Evolutionary conservation across 2,797 vertebrate genomes (phyloP), one percentile per base, ranked within the genome.

Genomic region (Sebastes variabilis): DNA sequence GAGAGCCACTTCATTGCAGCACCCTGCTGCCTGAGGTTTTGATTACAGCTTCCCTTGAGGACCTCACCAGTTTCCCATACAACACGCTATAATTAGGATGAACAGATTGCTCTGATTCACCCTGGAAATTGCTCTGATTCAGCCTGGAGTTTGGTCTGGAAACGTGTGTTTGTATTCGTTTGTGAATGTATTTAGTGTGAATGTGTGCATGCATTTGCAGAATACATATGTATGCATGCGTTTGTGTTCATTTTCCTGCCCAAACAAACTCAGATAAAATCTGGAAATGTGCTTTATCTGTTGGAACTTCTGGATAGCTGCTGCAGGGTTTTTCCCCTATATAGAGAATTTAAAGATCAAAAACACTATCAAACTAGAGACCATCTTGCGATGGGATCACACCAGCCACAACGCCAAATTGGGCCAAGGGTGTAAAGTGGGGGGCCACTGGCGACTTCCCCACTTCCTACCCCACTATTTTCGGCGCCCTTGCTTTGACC

Each of bases 21-120:
- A 58, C 60, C 75, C 72, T 46, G 64, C 75, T 34, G 88, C 75
- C 77, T 38, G 79, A 82, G 66, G 79, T 81, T 82, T 88, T 86
- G 91, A 91, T 91, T 91, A 87, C 77, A 85, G 71, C 77, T 77
- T 84, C 85, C 59, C 71, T 84, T 14, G 7, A 87, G 87, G 75
- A 85, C 64, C 75, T 70, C 59, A 64, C 59, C 68, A 79, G 54
- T 69, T 73, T 80, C 59, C 66, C 42, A 72, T 89, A 66, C 69
- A 81, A 61, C 64, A 65, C 46, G 49, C 34, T 65, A 71, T 90
- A 91, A 94, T 92, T 89, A 91, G 77, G 76, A 80, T 78, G 88
- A 90, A 77, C 85, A 89, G 78, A 89, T 80, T 81, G 83, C 80
- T 79, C 81, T 29, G 75, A 82, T 88, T 85, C 70, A 68, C 22